These are phyloP conservation scores for Champsocephalus esox DNA, from an alignment of 2,797 vertebrate species.

Conservation along the genomic window DNA sequence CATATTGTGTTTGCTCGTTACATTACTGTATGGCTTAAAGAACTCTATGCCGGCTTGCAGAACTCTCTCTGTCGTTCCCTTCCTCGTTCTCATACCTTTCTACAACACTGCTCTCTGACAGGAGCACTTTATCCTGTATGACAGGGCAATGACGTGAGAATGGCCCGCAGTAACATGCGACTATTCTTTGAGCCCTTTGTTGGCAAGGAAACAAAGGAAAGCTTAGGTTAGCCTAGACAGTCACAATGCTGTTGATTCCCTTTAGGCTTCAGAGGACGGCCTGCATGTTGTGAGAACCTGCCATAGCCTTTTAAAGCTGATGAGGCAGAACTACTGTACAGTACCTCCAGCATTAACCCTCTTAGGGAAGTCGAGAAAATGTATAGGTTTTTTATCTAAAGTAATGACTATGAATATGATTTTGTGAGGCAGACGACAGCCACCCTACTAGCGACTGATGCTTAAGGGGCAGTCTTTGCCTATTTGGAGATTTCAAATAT, in stretches of 20 bases:
- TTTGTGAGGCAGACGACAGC: neutral
- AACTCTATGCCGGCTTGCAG: conserved; percentile 26
- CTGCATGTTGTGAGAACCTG: conserved; percentile 77
- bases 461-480: neutral
- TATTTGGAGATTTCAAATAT: neutral
- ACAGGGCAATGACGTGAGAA: conserved; percentile 74
- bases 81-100: conserved; percentile 41
- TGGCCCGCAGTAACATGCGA: conserved; percentile 58
- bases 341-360: conserved; percentile 25
- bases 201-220: conserved; percentile 76
- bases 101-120: conserved; percentile 19
- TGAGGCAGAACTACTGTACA: conserved; percentile 51
- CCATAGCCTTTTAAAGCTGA: conserved; percentile 56
- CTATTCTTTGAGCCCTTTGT: conserved; percentile 51
- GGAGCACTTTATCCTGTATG: conserved; percentile 56
- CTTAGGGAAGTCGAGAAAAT: conserved; percentile 6
- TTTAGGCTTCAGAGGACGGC: conserved; percentile 53
- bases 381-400: conserved; percentile 1
- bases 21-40: conserved; percentile 11
- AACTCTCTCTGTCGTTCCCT: conserved; percentile 9
- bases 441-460: neutral
- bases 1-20: conserved; percentile 7
- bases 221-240: conserved; percentile 67
- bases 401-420: conserved; percentile 11
- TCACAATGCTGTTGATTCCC: conserved; percentile 73